Percentiles rank a stretch among this genome's conserved stretches.
Conservation (phyloP, 2,888 invertebrate species). For the Sympetrum striolatum region DNA sequence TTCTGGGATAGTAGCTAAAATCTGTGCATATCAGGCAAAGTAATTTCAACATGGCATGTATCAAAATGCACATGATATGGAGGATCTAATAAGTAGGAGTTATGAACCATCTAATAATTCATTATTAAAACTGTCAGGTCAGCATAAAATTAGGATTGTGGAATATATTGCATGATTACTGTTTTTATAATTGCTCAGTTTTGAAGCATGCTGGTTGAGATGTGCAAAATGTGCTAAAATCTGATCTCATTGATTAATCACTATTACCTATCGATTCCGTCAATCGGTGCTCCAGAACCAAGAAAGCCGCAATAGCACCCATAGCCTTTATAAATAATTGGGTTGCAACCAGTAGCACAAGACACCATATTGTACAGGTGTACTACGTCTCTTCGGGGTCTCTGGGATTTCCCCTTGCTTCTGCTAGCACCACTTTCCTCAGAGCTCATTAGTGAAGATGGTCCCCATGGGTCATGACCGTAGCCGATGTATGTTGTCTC, state of each 20-base stretch:
- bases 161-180: too few relatives aligned
- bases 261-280: conserved; percentile 78
- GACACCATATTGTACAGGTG: conserved; percentile 86
- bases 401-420: conserved; percentile 46
- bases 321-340: conserved; percentile 82
- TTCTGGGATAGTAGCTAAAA: too few relatives aligned
- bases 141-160: too few relatives aligned
- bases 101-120: too few relatives aligned
- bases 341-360: conserved; percentile 86
- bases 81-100: too few relatives aligned
- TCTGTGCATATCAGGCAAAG: too few relatives aligned
- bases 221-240: background rate
- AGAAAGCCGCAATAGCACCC: conserved; percentile 91
- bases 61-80: too few relatives aligned
- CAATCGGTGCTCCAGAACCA: conserved; percentile 78
- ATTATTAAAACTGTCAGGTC: too few relatives aligned
- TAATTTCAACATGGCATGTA: too few relatives aligned
- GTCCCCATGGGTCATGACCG: conserved; percentile 57
- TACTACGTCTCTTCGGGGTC: conserved; percentile 76
- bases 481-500: conserved; percentile 53
- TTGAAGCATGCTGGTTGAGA: background rate
- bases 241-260: background rate
- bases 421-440: background rate
- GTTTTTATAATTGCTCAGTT: background rate
- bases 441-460: conserved; percentile 51